phyloP scores from a whole-genome alignment of 2,888 invertebrate species.

The Drosophila birchii region DNA sequence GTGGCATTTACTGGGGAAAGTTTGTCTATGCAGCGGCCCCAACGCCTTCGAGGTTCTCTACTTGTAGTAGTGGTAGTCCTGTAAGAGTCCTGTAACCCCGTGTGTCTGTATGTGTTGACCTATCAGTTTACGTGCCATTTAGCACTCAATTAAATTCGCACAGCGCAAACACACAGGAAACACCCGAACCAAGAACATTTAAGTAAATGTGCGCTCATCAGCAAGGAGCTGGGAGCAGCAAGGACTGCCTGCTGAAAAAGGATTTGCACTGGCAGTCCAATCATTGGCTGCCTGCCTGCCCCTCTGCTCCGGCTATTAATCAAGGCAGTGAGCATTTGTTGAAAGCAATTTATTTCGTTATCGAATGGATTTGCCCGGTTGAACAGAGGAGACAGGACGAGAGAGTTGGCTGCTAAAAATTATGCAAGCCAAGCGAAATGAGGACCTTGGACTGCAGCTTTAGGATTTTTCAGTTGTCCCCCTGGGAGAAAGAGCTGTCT shows the following conservation, averaged over 20 bases:
- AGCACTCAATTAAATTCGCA: slow-evolving; percentile 83
- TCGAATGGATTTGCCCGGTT: slow-evolving; percentile 65
- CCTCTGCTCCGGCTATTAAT: slow-evolving; percentile 63
- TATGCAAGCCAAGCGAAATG: slow-evolving; percentile 54
- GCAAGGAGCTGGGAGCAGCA: slow-evolving; percentile 42
- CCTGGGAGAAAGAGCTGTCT: slow-evolving; percentile 20
- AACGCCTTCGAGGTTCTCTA: slow-evolving; percentile 16
- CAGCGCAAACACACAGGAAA: slow-evolving; percentile 55
- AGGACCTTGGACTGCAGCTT: slow-evolving; percentile 30
- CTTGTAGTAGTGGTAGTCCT: too few relatives aligned
- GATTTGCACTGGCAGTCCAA: slow-evolving; percentile 44
- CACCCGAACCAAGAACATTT: slow-evolving; percentile 54
- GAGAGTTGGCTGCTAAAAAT: slow-evolving; percentile 42
- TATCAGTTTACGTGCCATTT: slow-evolving; percentile 84
- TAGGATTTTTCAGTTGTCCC: not conserved
- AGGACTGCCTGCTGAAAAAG: slow-evolving; percentile 10
- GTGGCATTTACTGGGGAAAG: slow-evolving; percentile 25
- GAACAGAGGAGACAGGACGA: slow-evolving; percentile 5
- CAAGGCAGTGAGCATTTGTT: slow-evolving; percentile 76
- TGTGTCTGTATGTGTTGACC: slow-evolving; percentile 66
- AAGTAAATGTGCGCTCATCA: slow-evolving; percentile 76
- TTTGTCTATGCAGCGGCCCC: slow-evolving; percentile 52
- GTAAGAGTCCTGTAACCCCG: slow-evolving; percentile 10
- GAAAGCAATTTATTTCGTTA: slow-evolving; percentile 81
- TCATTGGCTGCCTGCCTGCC: slow-evolving; percentile 50